Evolutionary conservation across 2,113 vertebrate species (phyloP).

Genomic region (Actinemys pallida): DNA sequence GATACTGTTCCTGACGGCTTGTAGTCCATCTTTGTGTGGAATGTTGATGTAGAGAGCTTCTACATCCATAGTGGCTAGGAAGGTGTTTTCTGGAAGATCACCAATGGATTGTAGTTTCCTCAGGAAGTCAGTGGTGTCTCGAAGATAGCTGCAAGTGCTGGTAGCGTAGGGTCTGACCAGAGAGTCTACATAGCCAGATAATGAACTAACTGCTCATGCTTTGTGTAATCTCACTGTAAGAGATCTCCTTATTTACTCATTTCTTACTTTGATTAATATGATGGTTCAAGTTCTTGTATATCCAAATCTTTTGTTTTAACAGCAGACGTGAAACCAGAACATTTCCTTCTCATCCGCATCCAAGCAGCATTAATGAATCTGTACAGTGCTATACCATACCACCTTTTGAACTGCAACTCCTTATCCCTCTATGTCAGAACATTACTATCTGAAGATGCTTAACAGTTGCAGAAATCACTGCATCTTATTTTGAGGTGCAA

Average conservation of each 20-base stretch:
- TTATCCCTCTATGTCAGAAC: not conserved
- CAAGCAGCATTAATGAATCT: not conserved
- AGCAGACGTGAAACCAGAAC: not conserved
- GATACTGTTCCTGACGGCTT: too few relatives aligned
- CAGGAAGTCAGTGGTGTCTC: too few relatives aligned
- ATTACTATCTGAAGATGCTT: not conserved
- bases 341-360: not conserved
- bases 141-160: too few relatives aligned
- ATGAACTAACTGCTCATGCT: not conserved
- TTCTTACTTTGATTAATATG: not conserved
- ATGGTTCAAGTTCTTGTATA: not conserved
- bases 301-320: not conserved
- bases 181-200: not conserved
- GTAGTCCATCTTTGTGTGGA: too few relatives aligned
- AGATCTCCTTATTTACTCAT: not conserved
- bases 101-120: too few relatives aligned
- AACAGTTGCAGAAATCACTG: not conserved
- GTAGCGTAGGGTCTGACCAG: too few relatives aligned
- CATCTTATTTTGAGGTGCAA: not conserved
- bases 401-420: not conserved
- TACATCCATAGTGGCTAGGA: too few relatives aligned
- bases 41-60: too few relatives aligned
- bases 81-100: too few relatives aligned
- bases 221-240: not conserved
- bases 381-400: not conserved